A percentile compares a stretch with the other conserved stretches of the same genome.
Conservation (phyloP, 2,888 invertebrate species). For the Strigamia transsilvanica region DNA sequence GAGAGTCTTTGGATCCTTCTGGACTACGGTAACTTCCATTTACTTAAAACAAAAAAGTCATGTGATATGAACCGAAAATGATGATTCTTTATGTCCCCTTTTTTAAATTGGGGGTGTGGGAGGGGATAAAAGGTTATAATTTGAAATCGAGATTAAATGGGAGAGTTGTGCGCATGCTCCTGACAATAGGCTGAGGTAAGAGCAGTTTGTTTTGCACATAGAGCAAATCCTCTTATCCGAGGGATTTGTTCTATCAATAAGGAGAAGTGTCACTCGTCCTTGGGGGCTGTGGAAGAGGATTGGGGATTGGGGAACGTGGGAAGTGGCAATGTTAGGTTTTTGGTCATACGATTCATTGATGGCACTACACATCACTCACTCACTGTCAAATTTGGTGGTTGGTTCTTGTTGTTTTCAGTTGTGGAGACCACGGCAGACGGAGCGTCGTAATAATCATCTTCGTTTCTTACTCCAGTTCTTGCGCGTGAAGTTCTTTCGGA, state of each 20-base stretch:
- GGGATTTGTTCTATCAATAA: constrained; percentile 45
- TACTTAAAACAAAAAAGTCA: background rate
- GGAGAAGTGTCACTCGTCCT: constrained; percentile 36
- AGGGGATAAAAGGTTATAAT: background rate
- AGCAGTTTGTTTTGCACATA: constrained; percentile 47
- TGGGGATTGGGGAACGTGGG: background rate
- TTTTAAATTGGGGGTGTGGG: background rate
- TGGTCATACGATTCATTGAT: background rate
- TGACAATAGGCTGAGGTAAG: background rate
- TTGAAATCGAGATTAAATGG: background rate
- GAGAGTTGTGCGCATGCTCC: constrained; percentile 18
- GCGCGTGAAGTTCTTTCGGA: constrained; percentile 51
- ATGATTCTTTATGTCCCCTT: background rate
- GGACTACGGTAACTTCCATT: background rate
- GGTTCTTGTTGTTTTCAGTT: constrained; percentile 15
- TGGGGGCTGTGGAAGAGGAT: background rate
- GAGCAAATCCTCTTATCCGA: constrained; percentile 42
- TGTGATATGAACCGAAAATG: background rate
- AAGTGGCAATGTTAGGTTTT: background rate
- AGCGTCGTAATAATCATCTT: constrained; percentile 50
- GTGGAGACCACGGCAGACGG: constrained; percentile 51
- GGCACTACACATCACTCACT: constrained; percentile 9
- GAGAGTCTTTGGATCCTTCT: background rate
- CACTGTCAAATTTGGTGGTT: background rate
- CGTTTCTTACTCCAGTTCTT: constrained; percentile 54